These are phyloP conservation scores for Sander vitreus DNA, from an alignment of 2,113 vertebrate species.

Conservation along the genomic window DNA sequence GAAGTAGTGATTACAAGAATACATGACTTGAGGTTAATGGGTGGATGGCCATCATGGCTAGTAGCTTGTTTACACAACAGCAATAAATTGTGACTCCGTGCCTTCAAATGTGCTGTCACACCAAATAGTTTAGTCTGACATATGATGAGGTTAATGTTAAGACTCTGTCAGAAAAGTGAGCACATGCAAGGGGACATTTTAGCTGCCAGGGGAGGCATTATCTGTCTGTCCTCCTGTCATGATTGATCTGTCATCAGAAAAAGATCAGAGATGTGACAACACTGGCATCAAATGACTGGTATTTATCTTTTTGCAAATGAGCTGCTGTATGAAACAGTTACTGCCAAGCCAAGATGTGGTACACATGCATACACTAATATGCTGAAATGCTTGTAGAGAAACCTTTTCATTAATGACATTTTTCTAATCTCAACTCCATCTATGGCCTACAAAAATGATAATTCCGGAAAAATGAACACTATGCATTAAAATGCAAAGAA, in stretches of 20 bases:
- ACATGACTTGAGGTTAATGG: slow-evolving; percentile 7
- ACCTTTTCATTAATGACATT: slow-evolving; percentile 58
- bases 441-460: slow-evolving; percentile 48
- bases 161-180: slow-evolving; percentile 58
- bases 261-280: slow-evolving; percentile 48
- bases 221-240: slow-evolving; percentile 55
- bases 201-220: slow-evolving; percentile 44
- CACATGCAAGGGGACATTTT: slow-evolving; percentile 47
- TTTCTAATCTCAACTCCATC: slow-evolving; percentile 69
- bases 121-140: slow-evolving; percentile 39
- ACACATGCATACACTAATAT: slow-evolving; percentile 7
- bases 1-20: slow-evolving; percentile 16
- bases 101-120: slow-evolving; percentile 49
- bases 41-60: slow-evolving; percentile 2
- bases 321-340: not conserved
- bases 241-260: slow-evolving; percentile 56
- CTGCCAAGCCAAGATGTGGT: not conserved
- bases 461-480: slow-evolving; percentile 57
- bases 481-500: slow-evolving; percentile 72
- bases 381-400: not conserved
- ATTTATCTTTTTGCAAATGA: slow-evolving; percentile 38
- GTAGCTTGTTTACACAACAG: slow-evolving; percentile 37
- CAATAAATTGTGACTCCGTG: slow-evolving; percentile 13
- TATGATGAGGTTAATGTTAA: slow-evolving; percentile 61
- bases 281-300: slow-evolving; percentile 44